Percentiles rank a stretch among this genome's conserved stretches.
Evolutionary conservation across 2,888 invertebrate species (phyloP).

Genomic region (Zygogramma bicolorata): DNA sequence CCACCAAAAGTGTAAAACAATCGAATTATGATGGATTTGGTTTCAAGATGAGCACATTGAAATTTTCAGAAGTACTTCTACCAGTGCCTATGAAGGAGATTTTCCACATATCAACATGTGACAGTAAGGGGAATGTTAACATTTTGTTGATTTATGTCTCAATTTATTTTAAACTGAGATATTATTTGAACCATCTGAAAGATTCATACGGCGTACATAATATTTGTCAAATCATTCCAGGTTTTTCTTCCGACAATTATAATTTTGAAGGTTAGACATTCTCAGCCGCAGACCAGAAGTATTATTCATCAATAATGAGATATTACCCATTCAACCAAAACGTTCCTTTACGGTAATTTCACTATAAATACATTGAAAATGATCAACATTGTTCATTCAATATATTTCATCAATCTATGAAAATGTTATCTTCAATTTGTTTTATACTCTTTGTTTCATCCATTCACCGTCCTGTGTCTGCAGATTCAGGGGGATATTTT

Average conservation of each 20-base stretch:
- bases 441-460: not conserved
- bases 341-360: not conserved
- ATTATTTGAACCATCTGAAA: not conserved
- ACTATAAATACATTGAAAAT: not conserved
- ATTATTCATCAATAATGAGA: conserved; percentile 9
- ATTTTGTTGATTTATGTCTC: no score
- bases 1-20: no score
- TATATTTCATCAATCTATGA: not conserved
- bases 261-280: conserved; percentile 2
- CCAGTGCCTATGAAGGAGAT: no score
- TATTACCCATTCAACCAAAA: conserved; percentile 8
- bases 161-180: no score
- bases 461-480: not conserved
- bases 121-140: no score
- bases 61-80: no score
- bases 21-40: no score
- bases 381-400: not conserved
- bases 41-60: no score
- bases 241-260: conserved; percentile 3
- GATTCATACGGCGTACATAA: no score
- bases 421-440: not conserved
- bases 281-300: conserved; percentile 12
- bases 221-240: not conserved
- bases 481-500: conserved; percentile 1
- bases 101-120: no score